Conservation (phyloP, 2,797 vertebrate species). For the Acridotheres tristis region DNA sequence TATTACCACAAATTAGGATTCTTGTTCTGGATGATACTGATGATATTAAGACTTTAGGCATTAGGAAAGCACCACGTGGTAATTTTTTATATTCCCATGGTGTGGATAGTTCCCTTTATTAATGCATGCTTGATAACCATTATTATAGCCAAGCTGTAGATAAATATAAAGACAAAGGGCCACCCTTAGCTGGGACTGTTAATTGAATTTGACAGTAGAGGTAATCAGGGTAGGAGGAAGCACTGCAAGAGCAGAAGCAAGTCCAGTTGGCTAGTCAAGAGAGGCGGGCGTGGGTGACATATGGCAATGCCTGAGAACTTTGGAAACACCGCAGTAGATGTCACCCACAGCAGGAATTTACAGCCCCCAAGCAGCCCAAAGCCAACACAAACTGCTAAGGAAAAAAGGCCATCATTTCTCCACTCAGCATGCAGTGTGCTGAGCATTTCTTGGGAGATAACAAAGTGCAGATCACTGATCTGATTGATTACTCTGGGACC, state of each 20-base stretch:
- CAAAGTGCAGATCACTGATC: not conserved
- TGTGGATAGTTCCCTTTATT: not conserved
- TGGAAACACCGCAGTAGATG: not conserved
- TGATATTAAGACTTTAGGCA: not conserved
- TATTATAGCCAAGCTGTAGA: not conserved
- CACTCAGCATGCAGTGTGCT: not conserved
- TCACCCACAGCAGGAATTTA: not conserved
- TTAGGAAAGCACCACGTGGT: not conserved
- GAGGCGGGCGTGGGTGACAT: not conserved
- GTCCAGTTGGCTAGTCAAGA: not conserved
- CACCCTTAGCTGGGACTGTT: not conserved
- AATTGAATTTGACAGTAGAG: not conserved
- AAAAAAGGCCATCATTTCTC: not conserved
- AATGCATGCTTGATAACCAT: not conserved
- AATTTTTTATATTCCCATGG: not conserved
- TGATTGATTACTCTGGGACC: not conserved
- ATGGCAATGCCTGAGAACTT: not conserved
- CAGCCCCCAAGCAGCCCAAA: not conserved
- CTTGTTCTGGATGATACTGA: not conserved
- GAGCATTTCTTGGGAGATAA: not conserved
- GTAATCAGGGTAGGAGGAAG: not conserved
- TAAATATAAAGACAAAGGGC: not conserved
- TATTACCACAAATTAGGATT: not conserved
- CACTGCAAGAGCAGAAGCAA: not conserved
- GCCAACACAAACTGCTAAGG: not conserved